Evolutionary conservation across 2,888 invertebrate genomes (phyloP).

Genomic region (Melipona bicolor): DNA sequence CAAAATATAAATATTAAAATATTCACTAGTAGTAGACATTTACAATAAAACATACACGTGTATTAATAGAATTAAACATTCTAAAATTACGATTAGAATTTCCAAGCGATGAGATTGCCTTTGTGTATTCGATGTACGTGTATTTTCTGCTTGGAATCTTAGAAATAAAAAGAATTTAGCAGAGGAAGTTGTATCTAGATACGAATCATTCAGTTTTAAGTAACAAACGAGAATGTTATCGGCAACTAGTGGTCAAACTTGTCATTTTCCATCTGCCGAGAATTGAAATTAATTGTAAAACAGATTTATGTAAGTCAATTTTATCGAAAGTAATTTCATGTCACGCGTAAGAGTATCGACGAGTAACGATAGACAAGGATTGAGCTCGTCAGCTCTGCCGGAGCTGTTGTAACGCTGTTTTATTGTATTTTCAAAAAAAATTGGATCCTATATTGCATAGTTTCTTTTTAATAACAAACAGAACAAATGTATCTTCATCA

Average conservation of each 20-base stretch:
- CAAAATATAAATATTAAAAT: too few relatives aligned
- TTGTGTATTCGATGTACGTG: not conserved
- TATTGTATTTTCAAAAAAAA: not conserved
- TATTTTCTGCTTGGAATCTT: conserved; percentile 56
- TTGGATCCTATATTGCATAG: not conserved
- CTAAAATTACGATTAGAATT: not conserved
- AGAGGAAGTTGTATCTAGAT: conserved; percentile 3
- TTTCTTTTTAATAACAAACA: not conserved
- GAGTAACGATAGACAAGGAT: conserved; percentile 3
- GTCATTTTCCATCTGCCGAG: conserved; percentile 80
- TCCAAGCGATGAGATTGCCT: not conserved
- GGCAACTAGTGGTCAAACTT: conserved; percentile 82
- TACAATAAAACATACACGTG: too few relatives aligned
- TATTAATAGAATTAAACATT: too few relatives aligned
- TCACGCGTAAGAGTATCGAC: not conserved
- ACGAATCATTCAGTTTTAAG: conserved; percentile 30
- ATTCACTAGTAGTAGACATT: too few relatives aligned
- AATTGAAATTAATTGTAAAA: conserved; percentile 26
- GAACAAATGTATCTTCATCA: conserved; percentile 20
- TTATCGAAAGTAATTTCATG: not conserved
- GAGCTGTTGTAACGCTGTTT: not conserved
- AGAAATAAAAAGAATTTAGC: conserved; percentile 3
- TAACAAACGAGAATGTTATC: conserved; percentile 72
- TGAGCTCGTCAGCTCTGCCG: not conserved
- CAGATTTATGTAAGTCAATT: conserved; percentile 24